A percentile compares a stretch with the other conserved stretches of the same genome.
Evolutionary conservation across 2,113 vertebrate genomes (phyloP).

Genomic region (Xyliphius kryptos): DNA sequence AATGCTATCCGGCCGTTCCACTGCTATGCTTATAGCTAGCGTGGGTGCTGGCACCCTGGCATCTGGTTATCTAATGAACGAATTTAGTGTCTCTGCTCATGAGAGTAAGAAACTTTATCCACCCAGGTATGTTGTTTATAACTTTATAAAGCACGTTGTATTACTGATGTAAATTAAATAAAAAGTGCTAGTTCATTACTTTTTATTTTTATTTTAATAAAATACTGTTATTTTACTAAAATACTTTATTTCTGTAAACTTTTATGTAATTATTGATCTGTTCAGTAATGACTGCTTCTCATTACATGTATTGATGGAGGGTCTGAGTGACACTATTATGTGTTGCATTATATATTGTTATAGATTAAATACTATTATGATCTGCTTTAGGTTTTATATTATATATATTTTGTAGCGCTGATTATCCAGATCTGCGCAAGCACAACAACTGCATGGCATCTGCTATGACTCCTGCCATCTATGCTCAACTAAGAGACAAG

Average conservation of each 20-base stretch:
- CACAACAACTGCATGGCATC: constrained; percentile 94
- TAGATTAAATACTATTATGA: too few species aligned
- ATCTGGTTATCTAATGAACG: constrained; percentile 71
- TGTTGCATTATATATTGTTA: too few species aligned
- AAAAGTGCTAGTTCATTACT: not conserved
- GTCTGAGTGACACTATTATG: too few species aligned
- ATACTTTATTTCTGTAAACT: too few species aligned
- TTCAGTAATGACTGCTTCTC: too few species aligned
- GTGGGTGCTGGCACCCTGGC: constrained; percentile 71
- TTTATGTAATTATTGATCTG: too few species aligned
- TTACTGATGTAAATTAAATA: not conserved
- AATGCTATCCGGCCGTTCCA: constrained; percentile 72
- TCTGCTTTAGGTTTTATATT: too few species aligned
- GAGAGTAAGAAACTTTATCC: constrained; percentile 75
- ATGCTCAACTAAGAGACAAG: constrained; percentile 79
- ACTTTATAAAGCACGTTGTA: too few species aligned
- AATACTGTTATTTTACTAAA: not conserved
- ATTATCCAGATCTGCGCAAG: constrained; percentile 87
- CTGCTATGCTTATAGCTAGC: constrained; percentile 69
- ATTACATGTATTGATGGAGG: too few species aligned
- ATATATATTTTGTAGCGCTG: constrained; percentile 74
- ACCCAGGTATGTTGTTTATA: constrained; percentile 69
- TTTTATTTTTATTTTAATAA: not conserved
- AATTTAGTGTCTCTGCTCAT: constrained; percentile 58
- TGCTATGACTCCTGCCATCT: constrained; percentile 78